A percentile compares a stretch with the other conserved stretches of the same genome.
These are phyloP conservation scores for Hyperoodon ampullatus DNA, from an alignment of 2,113 vertebrate species.

Conservation along the genomic window DNA sequence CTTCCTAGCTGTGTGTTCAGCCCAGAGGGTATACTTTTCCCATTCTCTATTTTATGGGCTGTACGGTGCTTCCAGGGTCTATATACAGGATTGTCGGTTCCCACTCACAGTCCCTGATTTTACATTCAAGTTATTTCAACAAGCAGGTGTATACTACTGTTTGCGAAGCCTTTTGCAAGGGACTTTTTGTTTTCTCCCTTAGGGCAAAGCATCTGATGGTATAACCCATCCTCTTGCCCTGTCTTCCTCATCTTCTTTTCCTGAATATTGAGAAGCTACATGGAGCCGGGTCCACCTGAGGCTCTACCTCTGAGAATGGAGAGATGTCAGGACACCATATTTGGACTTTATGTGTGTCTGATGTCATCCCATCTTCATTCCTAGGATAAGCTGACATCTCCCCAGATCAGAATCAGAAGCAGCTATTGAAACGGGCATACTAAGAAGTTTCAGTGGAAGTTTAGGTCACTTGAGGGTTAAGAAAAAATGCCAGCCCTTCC, in stretches of 20 bases:
- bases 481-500: neutral
- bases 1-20: neutral
- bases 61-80: no score
- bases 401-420: neutral
- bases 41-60: neutral
- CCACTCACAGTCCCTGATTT: neutral
- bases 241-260: neutral
- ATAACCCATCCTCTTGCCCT: accelerated
- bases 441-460: neutral
- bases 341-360: neutral
- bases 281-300: neutral
- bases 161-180: neutral
- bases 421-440: neutral
- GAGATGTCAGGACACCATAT: neutral
- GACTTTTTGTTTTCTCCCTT: neutral
- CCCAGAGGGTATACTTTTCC: neutral
- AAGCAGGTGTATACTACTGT: neutral
- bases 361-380: neutral
- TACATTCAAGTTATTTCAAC: neutral
- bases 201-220: neutral
- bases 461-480: neutral
- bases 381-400: neutral
- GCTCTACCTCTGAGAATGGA: neutral
- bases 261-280: neutral
- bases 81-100: neutral